These are phyloP conservation scores for Callosobruchus maculatus DNA, from an alignment of 2,888 invertebrate species.

Conservation along the genomic window DNA sequence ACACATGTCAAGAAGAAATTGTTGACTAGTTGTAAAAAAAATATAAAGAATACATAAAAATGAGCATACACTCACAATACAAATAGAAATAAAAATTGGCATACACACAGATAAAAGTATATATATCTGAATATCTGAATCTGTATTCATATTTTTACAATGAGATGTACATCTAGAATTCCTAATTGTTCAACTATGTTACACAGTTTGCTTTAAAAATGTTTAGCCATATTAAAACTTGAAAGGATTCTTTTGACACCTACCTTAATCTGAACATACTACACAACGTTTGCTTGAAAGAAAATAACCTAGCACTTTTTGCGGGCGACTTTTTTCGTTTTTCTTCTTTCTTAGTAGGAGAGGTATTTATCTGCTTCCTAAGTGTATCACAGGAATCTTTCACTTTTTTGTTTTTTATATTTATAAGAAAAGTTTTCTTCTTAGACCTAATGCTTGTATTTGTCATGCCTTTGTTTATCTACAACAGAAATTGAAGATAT, in stretches of 20 bases:
- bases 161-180: too few relatives aligned
- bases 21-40: too few relatives aligned
- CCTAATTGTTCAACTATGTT: too few relatives aligned
- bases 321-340: slow-evolving; percentile 49
- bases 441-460: slow-evolving; percentile 35
- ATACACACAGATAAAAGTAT: too few relatives aligned
- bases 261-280: slow-evolving; percentile 68
- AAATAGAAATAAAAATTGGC: too few relatives aligned
- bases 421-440: slow-evolving; percentile 59
- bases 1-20: too few relatives aligned
- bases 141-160: too few relatives aligned
- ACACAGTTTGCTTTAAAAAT: too few relatives aligned
- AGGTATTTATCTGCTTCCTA: slow-evolving; percentile 49
- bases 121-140: too few relatives aligned
- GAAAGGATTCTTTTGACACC: not conserved
- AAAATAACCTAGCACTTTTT: slow-evolving; percentile 51
- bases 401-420: slow-evolving; percentile 60
- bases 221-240: too few relatives aligned
- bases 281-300: slow-evolving; percentile 80
- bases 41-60: too few relatives aligned
- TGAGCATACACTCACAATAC: too few relatives aligned
- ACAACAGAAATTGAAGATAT: slow-evolving; percentile 3
- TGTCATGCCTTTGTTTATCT: slow-evolving; percentile 15
- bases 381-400: slow-evolving; percentile 47
- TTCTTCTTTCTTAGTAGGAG: slow-evolving; percentile 41